phyloP scores from a whole-genome alignment of 2,888 invertebrate species.

The Neoscelio sp. region DNA sequence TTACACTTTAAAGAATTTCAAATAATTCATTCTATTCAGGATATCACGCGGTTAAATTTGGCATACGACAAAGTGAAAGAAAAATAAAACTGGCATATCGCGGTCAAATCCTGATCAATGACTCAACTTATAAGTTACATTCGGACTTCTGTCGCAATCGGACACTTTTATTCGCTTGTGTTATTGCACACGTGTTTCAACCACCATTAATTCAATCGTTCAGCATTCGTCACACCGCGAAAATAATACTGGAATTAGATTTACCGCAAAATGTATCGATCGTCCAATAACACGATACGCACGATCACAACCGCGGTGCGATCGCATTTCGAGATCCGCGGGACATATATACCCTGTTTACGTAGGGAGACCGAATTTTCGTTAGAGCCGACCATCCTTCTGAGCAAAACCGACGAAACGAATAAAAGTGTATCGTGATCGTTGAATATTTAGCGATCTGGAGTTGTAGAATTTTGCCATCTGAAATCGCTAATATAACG shows the following conservation, averaged over 20 bases:
- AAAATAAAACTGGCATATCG: constrained; percentile 35
- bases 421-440: constrained; percentile 52
- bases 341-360: constrained; percentile 56
- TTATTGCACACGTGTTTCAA: constrained; percentile 26
- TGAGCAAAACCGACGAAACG: constrained; percentile 40
- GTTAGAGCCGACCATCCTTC: constrained; percentile 27
- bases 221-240: constrained; percentile 37
- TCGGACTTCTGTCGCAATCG: constrained; percentile 15
- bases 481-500: too few species aligned
- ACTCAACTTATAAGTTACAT: constrained; percentile 40
- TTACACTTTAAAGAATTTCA: too few species aligned
- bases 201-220: constrained; percentile 59
- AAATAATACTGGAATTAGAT: constrained; percentile 69
- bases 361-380: constrained; percentile 49
- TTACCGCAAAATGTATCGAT: constrained; percentile 47
- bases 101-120: constrained; percentile 35
- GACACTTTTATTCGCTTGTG: constrained; percentile 13
- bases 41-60: background rate
- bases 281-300: constrained; percentile 54
- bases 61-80: constrained; percentile 10
- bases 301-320: constrained; percentile 49
- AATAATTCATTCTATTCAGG: constrained; percentile 13
- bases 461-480: too few species aligned
- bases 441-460: constrained; percentile 53
- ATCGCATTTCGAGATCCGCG: constrained; percentile 61